Evolutionary conservation across 2,797 vertebrate genomes (phyloP), one percentile per base, ranked within the genome.

Genomic region (Dryobates pubescens): DNA sequence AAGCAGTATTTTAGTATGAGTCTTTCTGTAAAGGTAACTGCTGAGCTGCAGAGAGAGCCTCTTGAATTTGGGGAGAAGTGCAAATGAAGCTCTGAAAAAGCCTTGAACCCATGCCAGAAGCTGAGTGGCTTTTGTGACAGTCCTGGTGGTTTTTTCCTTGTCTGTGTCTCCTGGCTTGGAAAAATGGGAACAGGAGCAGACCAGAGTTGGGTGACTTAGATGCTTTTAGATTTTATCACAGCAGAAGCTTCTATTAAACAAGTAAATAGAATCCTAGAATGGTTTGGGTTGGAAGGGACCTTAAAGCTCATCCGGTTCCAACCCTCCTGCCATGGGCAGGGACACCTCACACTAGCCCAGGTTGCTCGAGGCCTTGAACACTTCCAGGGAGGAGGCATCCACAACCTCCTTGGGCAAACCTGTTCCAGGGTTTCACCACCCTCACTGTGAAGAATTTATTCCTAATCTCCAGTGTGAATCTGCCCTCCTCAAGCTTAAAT

Each of bases 1-100:
- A 89, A 59, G 77, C 80, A 75, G n/a, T 80, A 88, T 88, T 83
- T 89, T 93, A 93, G 58, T 88, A 85, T 73, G 51, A 89, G 62
- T 74, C 43, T 81, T 94, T 81, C 65, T 88, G 47, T 75, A 81
- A 88, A 92, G 65, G 75, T 88, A 89, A 86, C 43, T 73, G 56
- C 51, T 2, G 13, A 68, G 36, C 57, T 70, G 62, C 23, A 32
- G 24, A 81, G 14, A 85, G 49, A 81, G 14, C 49, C 47, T 62
- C 83, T 72, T 70, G 62, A 76, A 78, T 92, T 92, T 91, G 69
- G 90, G 57, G 43, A 51, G 15, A 89, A 87, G 43, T 91, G 53
- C 61, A 87, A 89, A 83, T 76, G 65, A 41, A 34, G 62, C 32
- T 38, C 68, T 56, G 54, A 89, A 89, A 86, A 88, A 57, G 43